Base-by-base conservation (phyloP, 1,140 invertebrate genomes). In the Diabrotica virgifera region DNA sequence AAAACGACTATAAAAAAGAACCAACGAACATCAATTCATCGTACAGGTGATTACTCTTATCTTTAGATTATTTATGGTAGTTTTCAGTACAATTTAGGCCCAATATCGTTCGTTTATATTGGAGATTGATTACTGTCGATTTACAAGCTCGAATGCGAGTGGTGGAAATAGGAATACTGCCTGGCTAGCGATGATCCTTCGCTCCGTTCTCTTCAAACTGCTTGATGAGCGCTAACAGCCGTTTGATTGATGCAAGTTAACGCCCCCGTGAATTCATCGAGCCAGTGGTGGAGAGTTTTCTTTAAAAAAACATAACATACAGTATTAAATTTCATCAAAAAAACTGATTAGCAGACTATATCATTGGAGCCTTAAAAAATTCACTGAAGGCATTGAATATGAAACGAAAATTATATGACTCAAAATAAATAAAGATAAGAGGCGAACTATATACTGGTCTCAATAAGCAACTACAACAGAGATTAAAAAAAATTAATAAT, bases 141-240 rank as follows among this genome's bases (percentile, higher is more conserved):
- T 66, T 69, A 69, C 51, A 61, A 66, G 54, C 60, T 14, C 10
- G 24, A 14, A 12, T 37, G 40, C 40, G 40, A 46, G 40, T 46
- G 46, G 59, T 52, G 40, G 14, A 52, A 60, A 62, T 52, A 35
- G 52, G 62, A 68, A 64, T 64, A 64, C 63, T 61, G 62, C 62
- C 66, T 56, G 67, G 52, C 60, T 59, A 62, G 53, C 62, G 68
- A 66, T 66, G 68, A 70, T 67, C 65, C 59, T 54, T 64, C 59
- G 53, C 62, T 56, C n/a, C 40, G 40, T 46, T 46, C 40, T n/a
- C 40, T 46, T 46, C 40, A n/a, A 46, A 46, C 40, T n/a, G 40
- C 62, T 69, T 74, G 74, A 74, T 74, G 74, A 74, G 72, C 69
- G 71, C 60, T 71, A 74, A 73, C 72, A 75, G 70, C 69, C 63